These are phyloP conservation scores for Athalia circularis DNA, from an alignment of 2,888 invertebrate species.

Conservation along the genomic window DNA sequence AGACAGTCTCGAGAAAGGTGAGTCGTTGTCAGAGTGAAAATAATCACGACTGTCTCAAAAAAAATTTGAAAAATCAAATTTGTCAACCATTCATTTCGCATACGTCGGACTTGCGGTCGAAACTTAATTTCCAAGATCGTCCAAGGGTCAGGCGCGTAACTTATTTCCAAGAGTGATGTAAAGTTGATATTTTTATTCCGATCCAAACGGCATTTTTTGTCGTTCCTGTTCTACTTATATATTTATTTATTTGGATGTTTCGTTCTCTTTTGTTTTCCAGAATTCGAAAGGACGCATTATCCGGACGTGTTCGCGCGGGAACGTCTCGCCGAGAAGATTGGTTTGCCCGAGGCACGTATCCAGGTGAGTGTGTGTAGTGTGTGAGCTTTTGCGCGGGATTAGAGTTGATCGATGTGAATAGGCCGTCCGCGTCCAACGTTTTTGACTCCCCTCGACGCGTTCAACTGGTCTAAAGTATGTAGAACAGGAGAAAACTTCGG, in stretches of 20 bases:
- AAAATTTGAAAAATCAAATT: no score
- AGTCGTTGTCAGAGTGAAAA: slow-evolving; percentile 54
- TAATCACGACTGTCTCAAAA: no score
- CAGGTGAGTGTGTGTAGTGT: slow-evolving; percentile 87
- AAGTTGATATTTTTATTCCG: neutral
- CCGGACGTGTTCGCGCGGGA: slow-evolving; percentile 98
- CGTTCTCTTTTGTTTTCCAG: slow-evolving; percentile 76
- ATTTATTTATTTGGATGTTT: no score
- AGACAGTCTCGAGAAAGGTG: slow-evolving; percentile 98
- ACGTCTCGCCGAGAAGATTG: slow-evolving; percentile 96
- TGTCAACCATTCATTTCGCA: no score
- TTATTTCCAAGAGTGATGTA: no score
- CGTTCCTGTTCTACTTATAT: no score
- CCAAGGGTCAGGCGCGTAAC: no score
- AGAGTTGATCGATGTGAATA: slow-evolving; percentile 2
- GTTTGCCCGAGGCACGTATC: slow-evolving; percentile 99
- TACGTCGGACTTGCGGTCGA: neutral
- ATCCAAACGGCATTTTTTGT: neutral
- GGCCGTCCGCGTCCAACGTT: neutral
- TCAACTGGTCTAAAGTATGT: no score
- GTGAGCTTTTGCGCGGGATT: slow-evolving; percentile 60
- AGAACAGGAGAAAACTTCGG: no score
- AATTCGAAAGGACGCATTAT: slow-evolving; percentile 98
- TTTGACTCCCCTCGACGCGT: no score
- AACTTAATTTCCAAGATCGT: neutral